Percentiles rank a stretch among this genome's conserved stretches.
Conservation (phyloP, 2,888 invertebrate genomes). For the Heliconius cydno region DNA sequence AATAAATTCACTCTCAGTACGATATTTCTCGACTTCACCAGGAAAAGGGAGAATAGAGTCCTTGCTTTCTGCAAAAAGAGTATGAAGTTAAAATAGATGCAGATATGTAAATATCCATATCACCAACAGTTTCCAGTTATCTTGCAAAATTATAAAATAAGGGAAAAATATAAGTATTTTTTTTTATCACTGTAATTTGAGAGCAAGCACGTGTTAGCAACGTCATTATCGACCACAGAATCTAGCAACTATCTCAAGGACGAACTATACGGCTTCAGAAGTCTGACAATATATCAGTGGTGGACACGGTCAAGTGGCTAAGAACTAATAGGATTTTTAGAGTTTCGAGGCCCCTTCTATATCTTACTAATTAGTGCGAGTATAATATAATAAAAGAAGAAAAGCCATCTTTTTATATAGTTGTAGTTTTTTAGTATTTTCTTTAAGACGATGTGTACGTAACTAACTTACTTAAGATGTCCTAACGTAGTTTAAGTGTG, state of each 20-base stretch:
- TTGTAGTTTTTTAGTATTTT: background rate
- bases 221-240: conserved; percentile 7
- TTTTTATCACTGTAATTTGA: background rate
- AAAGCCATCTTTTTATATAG: background rate
- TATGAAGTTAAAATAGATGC: no score
- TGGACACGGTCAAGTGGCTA: conserved; percentile 25
- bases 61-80: no score
- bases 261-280: conserved; percentile 58
- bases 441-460: background rate
- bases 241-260: conserved; percentile 30
- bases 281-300: conserved; percentile 56
- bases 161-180: background rate
- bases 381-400: conserved; percentile 7
- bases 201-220: background rate
- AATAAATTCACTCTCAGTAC: no score
- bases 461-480: background rate
- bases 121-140: no score
- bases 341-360: conserved; percentile 16
- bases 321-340: conserved; percentile 29
- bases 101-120: no score
- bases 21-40: no score
- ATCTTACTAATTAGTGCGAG: conserved; percentile 7
- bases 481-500: background rate
- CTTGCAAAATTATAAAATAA: background rate
- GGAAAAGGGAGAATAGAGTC: no score